phyloP scores from a whole-genome alignment of 2,888 invertebrate species.

The Ornithoptera priamus region DNA sequence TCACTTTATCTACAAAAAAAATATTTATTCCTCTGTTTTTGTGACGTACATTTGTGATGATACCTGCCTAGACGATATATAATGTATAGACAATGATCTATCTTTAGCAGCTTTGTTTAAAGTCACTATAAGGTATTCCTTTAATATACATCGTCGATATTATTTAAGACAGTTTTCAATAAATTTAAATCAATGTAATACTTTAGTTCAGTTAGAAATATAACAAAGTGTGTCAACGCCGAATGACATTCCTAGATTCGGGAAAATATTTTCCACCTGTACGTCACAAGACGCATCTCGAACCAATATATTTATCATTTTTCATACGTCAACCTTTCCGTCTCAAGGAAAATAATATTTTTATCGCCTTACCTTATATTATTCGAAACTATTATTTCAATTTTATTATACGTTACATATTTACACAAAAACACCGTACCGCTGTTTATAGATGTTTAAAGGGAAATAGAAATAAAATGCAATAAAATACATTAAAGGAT shows the following conservation, averaged over 20 bases:
- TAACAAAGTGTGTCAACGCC: not conserved
- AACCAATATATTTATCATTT: constrained; percentile 19
- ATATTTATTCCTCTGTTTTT: no score
- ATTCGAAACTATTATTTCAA: not conserved
- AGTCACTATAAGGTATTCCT: no score
- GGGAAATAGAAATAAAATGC: no score
- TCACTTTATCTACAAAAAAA: no score
- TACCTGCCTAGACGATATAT: no score
- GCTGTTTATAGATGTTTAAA: no score
- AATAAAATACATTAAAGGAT: no score
- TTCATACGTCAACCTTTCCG: constrained; percentile 9
- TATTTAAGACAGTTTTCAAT: not conserved
- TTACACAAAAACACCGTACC: no score
- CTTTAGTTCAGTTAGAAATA: not conserved
- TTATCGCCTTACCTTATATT: constrained; percentile 7
- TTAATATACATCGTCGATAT: not conserved
- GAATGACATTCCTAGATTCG: not conserved
- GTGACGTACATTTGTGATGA: no score
- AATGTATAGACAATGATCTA: no score
- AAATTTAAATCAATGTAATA: not conserved
- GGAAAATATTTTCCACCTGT: constrained; percentile 15
- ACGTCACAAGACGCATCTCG: constrained; percentile 7
- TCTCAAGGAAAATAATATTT: constrained; percentile 10
- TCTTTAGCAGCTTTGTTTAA: no score
- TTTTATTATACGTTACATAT: not conserved